Base-by-base conservation (phyloP, 1,140 invertebrate genomes). In the Orchesella cincta region DNA sequence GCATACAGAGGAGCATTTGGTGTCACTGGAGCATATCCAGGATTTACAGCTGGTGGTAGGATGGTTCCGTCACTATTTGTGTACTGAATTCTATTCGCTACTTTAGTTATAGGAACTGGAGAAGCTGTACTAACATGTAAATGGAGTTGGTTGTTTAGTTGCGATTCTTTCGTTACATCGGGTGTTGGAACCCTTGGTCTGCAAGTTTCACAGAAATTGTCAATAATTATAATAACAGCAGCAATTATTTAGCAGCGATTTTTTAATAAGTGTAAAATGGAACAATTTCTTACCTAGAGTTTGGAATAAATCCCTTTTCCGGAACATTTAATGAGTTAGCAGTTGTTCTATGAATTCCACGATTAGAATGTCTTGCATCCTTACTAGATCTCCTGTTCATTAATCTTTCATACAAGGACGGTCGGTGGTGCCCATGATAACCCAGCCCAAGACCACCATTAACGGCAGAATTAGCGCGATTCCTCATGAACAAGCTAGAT, bases 121-220 rank as follows among this genome's bases (percentile, higher is more conserved):
- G 33, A 71, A 84, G 86, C 34, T 87, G 86, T 57, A 86, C 76
- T 71, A 8, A 67, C 33, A 12, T 67, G 62, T 3, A 87, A 87
- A n/a, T n/a, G n/a, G n/a, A n/a, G n/a, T 31, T 91, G 84, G 67
- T 89, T 87, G 78, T 90, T 90, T 79, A 93, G 91, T 80, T 91
- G 88, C 80, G 92, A 88, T 84, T 93, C 92, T 84, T 93, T 93
- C 18, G 92, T 90, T 0, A 93, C 92, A 84, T 94, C 93, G 0
- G 93, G 93, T 1, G 93, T 94, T 33, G 93, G 93, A 75, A 95
- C 94, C 57, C 93, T 88, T 0, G 93, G 93, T 67, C 93, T 88
- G n/a, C 8, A 74, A 62, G 75, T 51, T 62, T 52, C 36, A 57
- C 0, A 77, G 71, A 71, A 5, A 33, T 31, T 33, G 29, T 35